A percentile compares a stretch with the other conserved stretches of the same genome.
Evolutionary conservation across 1,140 invertebrate genomes (phyloP).

Genomic region (Drosophila grimshawi): DNA sequence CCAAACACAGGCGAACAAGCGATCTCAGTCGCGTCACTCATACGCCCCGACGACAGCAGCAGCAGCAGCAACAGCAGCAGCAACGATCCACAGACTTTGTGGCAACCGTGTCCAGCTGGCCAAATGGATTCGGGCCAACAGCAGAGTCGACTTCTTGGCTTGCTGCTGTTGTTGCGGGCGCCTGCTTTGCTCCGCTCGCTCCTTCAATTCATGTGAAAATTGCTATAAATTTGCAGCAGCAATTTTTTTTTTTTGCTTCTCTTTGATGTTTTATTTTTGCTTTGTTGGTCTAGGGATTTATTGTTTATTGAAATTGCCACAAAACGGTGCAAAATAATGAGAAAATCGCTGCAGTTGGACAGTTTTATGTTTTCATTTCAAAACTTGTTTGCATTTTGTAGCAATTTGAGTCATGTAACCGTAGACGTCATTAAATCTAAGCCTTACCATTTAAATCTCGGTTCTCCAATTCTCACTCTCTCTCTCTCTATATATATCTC

Average conservation of each 20-base stretch:
- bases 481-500: neutral
- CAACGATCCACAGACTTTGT: slow-evolving; percentile 51
- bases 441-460: neutral
- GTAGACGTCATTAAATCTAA: slow-evolving; percentile 66
- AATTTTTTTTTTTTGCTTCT: slow-evolving; percentile 28
- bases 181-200: slow-evolving; percentile 45
- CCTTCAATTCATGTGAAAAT: slow-evolving; percentile 80
- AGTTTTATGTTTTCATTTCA: slow-evolving; percentile 82
- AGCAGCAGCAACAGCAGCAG: slow-evolving; percentile 5
- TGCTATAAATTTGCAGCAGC: slow-evolving; percentile 72
- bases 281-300: slow-evolving; percentile 67
- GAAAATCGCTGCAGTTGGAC: slow-evolving; percentile 75
- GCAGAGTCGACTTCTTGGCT: slow-evolving; percentile 5
- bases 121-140: slow-evolving; percentile 30
- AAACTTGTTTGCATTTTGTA: slow-evolving; percentile 75
- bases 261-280: neutral
- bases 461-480: neutral
- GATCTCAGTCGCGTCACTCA: slow-evolving; percentile 73
- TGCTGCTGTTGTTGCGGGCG: slow-evolving; percentile 55
- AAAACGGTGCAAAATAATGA: slow-evolving; percentile 83
- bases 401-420: slow-evolving; percentile 65
- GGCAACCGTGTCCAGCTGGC: slow-evolving; percentile 41
- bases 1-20: slow-evolving; percentile 75
- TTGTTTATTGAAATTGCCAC: slow-evolving; percentile 83
- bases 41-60: slow-evolving; percentile 78